phyloP scores from a whole-genome alignment of 2,113 vertebrate genomes.

The Oncorhynchus nerka region DNA sequence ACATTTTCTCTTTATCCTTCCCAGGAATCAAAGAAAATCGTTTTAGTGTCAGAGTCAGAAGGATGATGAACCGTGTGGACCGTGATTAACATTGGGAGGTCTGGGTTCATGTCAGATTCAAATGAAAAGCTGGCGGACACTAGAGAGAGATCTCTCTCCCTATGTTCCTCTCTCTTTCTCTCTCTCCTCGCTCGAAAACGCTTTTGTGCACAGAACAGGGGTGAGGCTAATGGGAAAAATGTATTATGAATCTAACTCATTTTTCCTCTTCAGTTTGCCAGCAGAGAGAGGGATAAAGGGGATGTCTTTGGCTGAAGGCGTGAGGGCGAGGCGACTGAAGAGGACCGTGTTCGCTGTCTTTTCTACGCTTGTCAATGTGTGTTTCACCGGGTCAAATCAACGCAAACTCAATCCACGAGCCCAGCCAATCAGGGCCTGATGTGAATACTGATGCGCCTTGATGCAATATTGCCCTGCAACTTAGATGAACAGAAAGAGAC shows the following conservation, averaged over 20 bases:
- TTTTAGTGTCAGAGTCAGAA: neutral
- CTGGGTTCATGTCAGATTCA: slow-evolving; percentile 21
- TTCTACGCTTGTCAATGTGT: slow-evolving; percentile 36
- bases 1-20: neutral
- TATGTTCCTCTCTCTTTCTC: slow-evolving; percentile 7
- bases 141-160: slow-evolving; percentile 6
- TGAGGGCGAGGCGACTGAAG: slow-evolving; percentile 2
- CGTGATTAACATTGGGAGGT: slow-evolving; percentile 11
- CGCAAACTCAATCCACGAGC: slow-evolving; percentile 41
- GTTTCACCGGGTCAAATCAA: slow-evolving; percentile 48
- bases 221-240: neutral
- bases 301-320: slow-evolving; percentile 31
- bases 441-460: slow-evolving; percentile 11
- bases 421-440: slow-evolving; percentile 36
- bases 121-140: neutral
- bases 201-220: slow-evolving; percentile 23
- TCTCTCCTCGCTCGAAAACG: neutral
- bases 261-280: slow-evolving; percentile 18
- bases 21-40: neutral
- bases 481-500: slow-evolving; percentile 1
- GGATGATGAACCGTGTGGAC: slow-evolving; percentile 1
- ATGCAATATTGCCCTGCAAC: neutral
- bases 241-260: slow-evolving; percentile 38
- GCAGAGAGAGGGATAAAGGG: neutral
- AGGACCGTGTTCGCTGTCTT: slow-evolving; percentile 9